A percentile compares a stretch with the other conserved stretches of the same genome.
Evolutionary conservation across 2,888 invertebrate species (phyloP).

Genomic region (Tipula lateralis): DNA sequence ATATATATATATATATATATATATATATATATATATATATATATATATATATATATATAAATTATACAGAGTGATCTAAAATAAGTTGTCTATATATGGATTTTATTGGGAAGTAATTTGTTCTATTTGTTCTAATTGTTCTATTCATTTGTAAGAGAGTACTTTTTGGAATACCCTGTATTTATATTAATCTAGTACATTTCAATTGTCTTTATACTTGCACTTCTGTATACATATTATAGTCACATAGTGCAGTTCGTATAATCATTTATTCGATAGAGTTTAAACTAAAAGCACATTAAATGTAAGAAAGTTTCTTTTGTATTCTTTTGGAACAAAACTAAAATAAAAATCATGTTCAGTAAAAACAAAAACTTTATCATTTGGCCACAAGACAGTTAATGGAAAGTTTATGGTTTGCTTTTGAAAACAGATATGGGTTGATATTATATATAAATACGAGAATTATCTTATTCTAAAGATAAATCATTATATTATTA

Average conservation of each 20-base stretch:
- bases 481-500: background rate
- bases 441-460: background rate
- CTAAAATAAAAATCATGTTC: background rate
- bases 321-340: background rate
- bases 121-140: no score
- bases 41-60: no score
- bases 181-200: background rate
- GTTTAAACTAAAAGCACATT: background rate
- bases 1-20: no score
- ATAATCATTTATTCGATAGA: background rate
- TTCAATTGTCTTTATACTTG: background rate
- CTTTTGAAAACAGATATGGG: background rate
- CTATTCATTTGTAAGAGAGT: no score
- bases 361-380: background rate
- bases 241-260: background rate
- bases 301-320: background rate
- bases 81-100: no score
- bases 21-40: no score
- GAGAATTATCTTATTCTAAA: background rate
- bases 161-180: no score
- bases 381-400: background rate
- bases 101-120: no score
- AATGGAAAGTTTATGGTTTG: background rate
- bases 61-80: no score
- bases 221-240: background rate